phyloP scores from a whole-genome alignment of 2,888 invertebrate genomes.

The Acrobasis suavella region DNA sequence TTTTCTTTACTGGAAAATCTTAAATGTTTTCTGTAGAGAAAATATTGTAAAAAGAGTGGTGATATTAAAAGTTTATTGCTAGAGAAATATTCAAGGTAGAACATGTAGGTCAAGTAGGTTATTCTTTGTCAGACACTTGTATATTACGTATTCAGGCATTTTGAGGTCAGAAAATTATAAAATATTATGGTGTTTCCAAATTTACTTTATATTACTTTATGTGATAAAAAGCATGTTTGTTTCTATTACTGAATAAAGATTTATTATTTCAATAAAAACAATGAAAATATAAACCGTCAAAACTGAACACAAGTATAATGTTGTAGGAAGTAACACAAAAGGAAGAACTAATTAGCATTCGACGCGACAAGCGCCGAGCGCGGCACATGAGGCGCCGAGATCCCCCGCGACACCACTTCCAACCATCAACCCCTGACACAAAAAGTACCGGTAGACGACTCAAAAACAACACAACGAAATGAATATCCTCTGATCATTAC shows the following conservation, averaged over 20 bases:
- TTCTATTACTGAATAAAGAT: neutral
- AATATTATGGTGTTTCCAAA: constrained; percentile 4
- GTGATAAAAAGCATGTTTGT: too few species aligned
- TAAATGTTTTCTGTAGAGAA: neutral
- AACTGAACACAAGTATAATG: constrained; percentile 37
- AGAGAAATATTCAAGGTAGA: constrained; percentile 45
- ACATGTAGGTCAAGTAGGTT: constrained; percentile 53
- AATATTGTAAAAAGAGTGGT: neutral
- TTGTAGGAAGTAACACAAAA: constrained; percentile 67
- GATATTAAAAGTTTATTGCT: constrained; percentile 35
- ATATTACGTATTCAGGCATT: constrained; percentile 47
- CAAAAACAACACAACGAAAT: constrained; percentile 32
- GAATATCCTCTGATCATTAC: constrained; percentile 9
- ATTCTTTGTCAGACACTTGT: constrained; percentile 48
- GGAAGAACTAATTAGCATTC: constrained; percentile 78
- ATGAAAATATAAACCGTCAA: too few species aligned
- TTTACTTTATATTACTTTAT: neutral
- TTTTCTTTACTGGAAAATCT: too few species aligned
- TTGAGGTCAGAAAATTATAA: constrained; percentile 45
- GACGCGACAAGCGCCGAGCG: constrained; percentile 62
- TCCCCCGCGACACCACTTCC: constrained; percentile 42
- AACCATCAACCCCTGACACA: constrained; percentile 28
- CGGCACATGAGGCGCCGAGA: constrained; percentile 61
- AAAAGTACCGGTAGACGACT: constrained; percentile 33
- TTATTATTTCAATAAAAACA: too few species aligned